These are phyloP conservation scores for Aegotheles bennettii DNA, from an alignment of 2,113 vertebrate species.

Conservation along the genomic window DNA sequence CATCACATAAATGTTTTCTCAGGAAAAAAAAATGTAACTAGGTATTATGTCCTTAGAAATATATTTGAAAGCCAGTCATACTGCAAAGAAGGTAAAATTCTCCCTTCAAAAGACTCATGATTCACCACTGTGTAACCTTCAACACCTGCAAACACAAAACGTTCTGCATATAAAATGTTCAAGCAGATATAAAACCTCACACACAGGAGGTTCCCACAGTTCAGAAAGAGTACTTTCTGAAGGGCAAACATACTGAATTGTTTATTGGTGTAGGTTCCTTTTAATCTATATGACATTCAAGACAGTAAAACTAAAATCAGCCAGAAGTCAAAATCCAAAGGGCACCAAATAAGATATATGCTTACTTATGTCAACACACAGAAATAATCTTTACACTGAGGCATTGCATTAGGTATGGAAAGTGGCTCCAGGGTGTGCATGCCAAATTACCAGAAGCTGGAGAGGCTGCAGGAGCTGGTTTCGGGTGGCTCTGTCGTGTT, in stretches of 20 bases:
- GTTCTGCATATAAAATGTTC: background rate
- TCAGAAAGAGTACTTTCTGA: background rate
- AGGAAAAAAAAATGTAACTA: background rate
- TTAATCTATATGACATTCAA: background rate
- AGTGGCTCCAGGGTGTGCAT: rapidly evolving
- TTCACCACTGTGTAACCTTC: background rate
- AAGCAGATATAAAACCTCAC: background rate
- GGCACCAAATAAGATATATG: background rate
- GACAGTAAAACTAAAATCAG: background rate
- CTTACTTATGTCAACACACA: background rate
- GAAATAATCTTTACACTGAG: background rate
- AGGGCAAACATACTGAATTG: background rate
- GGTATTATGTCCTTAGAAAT: background rate
- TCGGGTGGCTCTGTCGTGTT: background rate
- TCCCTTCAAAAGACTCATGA: background rate
- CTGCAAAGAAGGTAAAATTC: background rate
- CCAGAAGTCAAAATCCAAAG: slow-evolving; percentile 28
- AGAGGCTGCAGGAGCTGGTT: background rate
- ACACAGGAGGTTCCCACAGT: background rate
- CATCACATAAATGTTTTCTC: background rate
- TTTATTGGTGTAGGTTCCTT: background rate
- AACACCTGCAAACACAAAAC: background rate
- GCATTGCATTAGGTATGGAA: background rate
- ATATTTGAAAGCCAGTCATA: background rate
- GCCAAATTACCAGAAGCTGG: background rate